Percentiles rank a stretch among this genome's conserved stretches.
phyloP scores from a whole-genome alignment of 1,140 invertebrate genomes.

The Drosophila littoralis region DNA sequence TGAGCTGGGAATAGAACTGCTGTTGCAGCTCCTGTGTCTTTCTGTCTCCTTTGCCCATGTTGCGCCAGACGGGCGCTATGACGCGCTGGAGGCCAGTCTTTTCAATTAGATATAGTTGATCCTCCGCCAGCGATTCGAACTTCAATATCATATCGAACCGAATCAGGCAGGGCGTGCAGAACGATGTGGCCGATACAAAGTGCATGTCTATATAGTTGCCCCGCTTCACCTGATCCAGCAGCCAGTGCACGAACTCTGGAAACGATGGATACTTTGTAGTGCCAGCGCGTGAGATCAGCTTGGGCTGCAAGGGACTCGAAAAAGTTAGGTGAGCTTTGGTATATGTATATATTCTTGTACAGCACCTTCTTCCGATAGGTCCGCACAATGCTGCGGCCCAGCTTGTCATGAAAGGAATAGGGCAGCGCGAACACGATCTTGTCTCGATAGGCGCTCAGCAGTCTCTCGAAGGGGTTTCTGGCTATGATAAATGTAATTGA shows the following conservation, averaged over 20 bases:
- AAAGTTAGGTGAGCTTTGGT: no score
- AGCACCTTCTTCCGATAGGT: slow-evolving; percentile 88
- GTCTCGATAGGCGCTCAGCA: slow-evolving; percentile 95
- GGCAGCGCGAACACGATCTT: slow-evolving; percentile 93
- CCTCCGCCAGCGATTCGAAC: slow-evolving; percentile 94
- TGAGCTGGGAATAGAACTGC: slow-evolving; percentile 91
- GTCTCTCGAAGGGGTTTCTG: slow-evolving; percentile 94
- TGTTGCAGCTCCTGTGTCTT: slow-evolving; percentile 89
- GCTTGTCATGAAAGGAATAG: slow-evolving; percentile 91
- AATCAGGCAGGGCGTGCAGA: slow-evolving; percentile 95
- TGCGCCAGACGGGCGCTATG: slow-evolving; percentile 92
- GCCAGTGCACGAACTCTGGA: slow-evolving; percentile 91
- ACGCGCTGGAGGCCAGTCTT: slow-evolving; percentile 90
- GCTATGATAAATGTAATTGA: slow-evolving; percentile 93
- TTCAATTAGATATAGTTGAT: slow-evolving; percentile 93
- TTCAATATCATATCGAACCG: slow-evolving; percentile 94
- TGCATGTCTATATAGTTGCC: slow-evolving; percentile 93
- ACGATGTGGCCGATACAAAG: slow-evolving; percentile 93
- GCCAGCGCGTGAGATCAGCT: slow-evolving; percentile 47
- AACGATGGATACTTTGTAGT: slow-evolving; percentile 89
- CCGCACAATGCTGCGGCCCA: slow-evolving; percentile 90
- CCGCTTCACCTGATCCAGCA: slow-evolving; percentile 88
- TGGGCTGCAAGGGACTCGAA: slow-evolving; percentile 29
- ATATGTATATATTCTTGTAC: background rate
- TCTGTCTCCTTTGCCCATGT: slow-evolving; percentile 89